These are phyloP conservation scores for Rana temporaria DNA, from an alignment of 2,113 vertebrate genomes.

Conservation along the genomic window DNA sequence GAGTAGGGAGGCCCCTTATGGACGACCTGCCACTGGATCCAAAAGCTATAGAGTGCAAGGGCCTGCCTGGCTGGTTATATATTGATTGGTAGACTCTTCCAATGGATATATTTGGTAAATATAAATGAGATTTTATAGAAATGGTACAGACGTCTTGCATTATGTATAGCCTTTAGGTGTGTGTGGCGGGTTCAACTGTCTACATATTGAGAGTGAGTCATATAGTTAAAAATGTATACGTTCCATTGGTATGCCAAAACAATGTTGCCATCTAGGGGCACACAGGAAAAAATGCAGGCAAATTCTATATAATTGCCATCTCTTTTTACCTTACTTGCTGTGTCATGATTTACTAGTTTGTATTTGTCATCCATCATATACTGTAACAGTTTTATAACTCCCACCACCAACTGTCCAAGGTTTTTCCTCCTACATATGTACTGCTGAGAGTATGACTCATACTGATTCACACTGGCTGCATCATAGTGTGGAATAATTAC, in stretches of 20 bases:
- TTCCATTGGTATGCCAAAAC: background rate
- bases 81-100: no score
- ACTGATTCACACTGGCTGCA: background rate
- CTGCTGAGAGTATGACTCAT: background rate
- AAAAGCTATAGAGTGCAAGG: no score
- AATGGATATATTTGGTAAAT: no score
- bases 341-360: background rate
- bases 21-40: no score
- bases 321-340: no score
- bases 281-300: background rate
- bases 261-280: background rate
- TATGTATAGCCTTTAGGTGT: no score
- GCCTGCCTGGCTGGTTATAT: no score
- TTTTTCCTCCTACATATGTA: slow-evolving; percentile 2
- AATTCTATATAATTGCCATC: background rate
- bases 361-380: background rate
- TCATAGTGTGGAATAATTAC: background rate
- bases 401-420: background rate
- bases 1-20: no score
- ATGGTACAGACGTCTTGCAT: no score
- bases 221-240: background rate
- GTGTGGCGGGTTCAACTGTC: no score
- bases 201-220: no score
- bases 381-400: background rate
- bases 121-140: no score